Evolutionary conservation across 2,797 vertebrate species (phyloP).

Genomic region (Liasis olivaceus): DNA sequence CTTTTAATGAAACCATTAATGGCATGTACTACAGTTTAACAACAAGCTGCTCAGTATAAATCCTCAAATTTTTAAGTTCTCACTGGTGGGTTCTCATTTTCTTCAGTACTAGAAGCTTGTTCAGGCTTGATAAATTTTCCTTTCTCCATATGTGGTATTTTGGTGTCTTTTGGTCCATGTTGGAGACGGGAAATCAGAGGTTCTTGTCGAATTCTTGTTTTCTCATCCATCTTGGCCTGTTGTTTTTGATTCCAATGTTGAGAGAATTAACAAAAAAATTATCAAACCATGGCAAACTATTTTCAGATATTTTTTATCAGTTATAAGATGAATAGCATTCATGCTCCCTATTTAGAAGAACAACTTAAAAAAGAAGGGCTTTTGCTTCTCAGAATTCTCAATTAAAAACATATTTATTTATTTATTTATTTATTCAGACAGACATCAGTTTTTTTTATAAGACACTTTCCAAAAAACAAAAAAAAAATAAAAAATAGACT

Average conservation of each 20-base stretch:
- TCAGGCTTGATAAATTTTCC: neutral
- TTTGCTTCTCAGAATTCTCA: neutral
- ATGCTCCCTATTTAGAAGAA: neutral
- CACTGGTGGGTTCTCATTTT: slow-evolving; percentile 26
- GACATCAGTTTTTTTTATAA: neutral
- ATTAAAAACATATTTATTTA: neutral
- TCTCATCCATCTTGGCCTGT: neutral
- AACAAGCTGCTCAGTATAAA: neutral
- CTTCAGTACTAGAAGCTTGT: neutral
- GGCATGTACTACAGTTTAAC: neutral
- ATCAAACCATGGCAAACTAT: neutral
- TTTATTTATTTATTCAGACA: neutral
- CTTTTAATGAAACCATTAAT: neutral
- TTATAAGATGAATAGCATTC: neutral
- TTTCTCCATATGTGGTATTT: slow-evolving; percentile 48
- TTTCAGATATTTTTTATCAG: neutral
- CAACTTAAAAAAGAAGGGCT: slow-evolving; percentile 6
- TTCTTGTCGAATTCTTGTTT: slow-evolving; percentile 27
- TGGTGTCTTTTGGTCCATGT: slow-evolving; percentile 44
- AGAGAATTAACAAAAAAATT: neutral
- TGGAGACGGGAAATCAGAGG: slow-evolving; percentile 29
- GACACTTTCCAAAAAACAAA: neutral
- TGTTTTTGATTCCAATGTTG: slow-evolving; percentile 20
- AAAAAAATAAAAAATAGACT: neutral
- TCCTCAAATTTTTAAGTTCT: slow-evolving; percentile 19